Percentiles rank a stretch among this genome's conserved stretches.
These are phyloP conservation scores for Eufriesea mexicana DNA, from an alignment of 1,140 invertebrate genomes.

Conservation along the genomic window DNA sequence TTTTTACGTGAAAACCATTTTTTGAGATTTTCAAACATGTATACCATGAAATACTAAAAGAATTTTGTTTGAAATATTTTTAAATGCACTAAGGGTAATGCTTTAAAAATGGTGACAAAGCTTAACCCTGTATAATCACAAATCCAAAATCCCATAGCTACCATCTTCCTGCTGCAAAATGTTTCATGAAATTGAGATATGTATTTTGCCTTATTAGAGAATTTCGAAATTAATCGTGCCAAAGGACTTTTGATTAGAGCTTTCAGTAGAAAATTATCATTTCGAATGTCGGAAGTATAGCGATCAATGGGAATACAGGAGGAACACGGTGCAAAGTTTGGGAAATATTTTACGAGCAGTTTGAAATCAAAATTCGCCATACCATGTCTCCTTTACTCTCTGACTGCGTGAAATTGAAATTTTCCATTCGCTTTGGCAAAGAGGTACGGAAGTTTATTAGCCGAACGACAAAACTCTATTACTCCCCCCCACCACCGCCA, in stretches of 20 bases:
- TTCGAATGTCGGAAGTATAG: background rate
- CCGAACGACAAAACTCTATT: background rate
- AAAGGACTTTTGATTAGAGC: background rate
- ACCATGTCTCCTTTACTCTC: background rate
- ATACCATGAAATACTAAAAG: no score
- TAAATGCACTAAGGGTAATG: no score
- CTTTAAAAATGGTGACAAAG: no score
- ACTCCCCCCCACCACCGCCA: background rate
- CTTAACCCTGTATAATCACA: no score
- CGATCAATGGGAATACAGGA: background rate
- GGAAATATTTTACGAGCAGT: background rate
- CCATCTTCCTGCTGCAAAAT: no score
- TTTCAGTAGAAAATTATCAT: background rate
- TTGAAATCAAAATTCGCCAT: background rate
- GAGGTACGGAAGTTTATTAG: background rate
- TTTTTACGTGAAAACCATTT: no score
- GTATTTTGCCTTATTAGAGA: no score
- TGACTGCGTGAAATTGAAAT: background rate
- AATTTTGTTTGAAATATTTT: no score
- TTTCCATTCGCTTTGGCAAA: background rate
- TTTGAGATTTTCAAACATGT: no score
- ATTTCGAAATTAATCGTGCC: background rate
- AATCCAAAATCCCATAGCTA: no score
- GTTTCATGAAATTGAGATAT: no score
- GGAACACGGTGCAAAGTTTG: background rate